A percentile compares a stretch with the other conserved stretches of the same genome.
Evolutionary conservation across 2,113 vertebrate genomes (phyloP).

Genomic region (Emydocephalus ijimae): DNA sequence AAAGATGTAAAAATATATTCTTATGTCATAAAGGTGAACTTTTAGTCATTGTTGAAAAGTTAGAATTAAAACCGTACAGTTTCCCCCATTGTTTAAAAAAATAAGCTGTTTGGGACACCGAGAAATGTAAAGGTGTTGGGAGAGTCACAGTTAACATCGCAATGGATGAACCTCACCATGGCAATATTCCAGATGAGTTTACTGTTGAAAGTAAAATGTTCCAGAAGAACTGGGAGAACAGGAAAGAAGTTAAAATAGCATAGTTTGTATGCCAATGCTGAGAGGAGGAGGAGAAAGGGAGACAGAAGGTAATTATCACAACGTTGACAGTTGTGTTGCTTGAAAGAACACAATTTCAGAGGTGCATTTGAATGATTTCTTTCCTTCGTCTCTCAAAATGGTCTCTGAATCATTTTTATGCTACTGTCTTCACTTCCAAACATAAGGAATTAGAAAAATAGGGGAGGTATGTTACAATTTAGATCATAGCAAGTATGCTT

Average conservation of each 20-base stretch:
- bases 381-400: slow-evolving; percentile 27
- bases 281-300: slow-evolving; percentile 59
- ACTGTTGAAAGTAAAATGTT: slow-evolving; percentile 84
- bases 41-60: slow-evolving; percentile 16
- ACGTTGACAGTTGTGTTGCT: slow-evolving; percentile 59
- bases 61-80: slow-evolving; percentile 48
- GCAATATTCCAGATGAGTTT: slow-evolving; percentile 80
- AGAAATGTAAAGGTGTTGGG: slow-evolving; percentile 65
- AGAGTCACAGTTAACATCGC: slow-evolving; percentile 75
- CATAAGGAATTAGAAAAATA: not conserved
- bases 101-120: not conserved
- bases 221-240: slow-evolving; percentile 84
- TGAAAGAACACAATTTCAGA: slow-evolving; percentile 35
- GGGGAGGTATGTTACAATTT: not conserved
- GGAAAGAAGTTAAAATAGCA: slow-evolving; percentile 82
- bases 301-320: slow-evolving; percentile 59
- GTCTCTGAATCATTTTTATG: slow-evolving; percentile 41
- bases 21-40: slow-evolving; percentile 31
- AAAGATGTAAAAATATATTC: not conserved
- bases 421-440: slow-evolving; percentile 39
- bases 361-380: slow-evolving; percentile 52
- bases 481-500: not conserved
- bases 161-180: slow-evolving; percentile 75
- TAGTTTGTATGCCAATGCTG: slow-evolving; percentile 77
- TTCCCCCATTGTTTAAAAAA: slow-evolving; percentile 26